These are phyloP conservation scores for Diploscapter pachys DNA, from an alignment of 1,140 invertebrate species.

Conservation along the genomic window DNA sequence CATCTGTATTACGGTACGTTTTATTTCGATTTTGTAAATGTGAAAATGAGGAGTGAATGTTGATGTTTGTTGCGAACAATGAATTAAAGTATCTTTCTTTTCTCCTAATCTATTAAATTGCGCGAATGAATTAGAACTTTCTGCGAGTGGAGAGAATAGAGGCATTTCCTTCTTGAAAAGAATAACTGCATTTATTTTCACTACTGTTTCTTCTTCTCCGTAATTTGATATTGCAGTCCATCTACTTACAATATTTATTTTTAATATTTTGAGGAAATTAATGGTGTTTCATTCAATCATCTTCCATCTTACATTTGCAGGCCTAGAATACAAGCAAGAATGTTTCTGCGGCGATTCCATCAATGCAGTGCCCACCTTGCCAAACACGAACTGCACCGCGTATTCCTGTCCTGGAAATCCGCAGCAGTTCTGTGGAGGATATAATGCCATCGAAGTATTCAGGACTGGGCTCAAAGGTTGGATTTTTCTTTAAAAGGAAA, in stretches of 20 bases:
- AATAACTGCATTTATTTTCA: slow-evolving; percentile 2
- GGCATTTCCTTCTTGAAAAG: too few relatives aligned
- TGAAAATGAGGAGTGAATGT: too few relatives aligned
- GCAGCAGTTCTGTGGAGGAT: slow-evolving; percentile 42
- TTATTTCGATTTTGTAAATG: not conserved
- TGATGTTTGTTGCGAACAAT: too few relatives aligned
- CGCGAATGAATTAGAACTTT: too few relatives aligned
- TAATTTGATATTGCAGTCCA: too few relatives aligned
- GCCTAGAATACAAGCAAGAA: slow-evolving; percentile 45
- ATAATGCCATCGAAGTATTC: slow-evolving; percentile 45
- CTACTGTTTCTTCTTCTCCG: not conserved
- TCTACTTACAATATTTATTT: too few relatives aligned
- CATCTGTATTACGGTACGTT: slow-evolving; percentile 42
- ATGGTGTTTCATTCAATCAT: slow-evolving; percentile 13
- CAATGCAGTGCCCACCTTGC: not conserved
- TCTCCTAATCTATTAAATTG: too few relatives aligned
- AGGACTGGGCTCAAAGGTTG: slow-evolving; percentile 46
- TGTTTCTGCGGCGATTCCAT: slow-evolving; percentile 47
- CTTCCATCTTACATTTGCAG: slow-evolving; percentile 18
- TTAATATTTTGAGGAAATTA: not conserved
- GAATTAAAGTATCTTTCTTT: too few relatives aligned
- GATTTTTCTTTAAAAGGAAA: not conserved
- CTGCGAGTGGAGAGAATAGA: too few relatives aligned
- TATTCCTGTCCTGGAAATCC: slow-evolving; percentile 36
- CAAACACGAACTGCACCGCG: slow-evolving; percentile 27